phyloP scores from a whole-genome alignment of 2,113 vertebrate genomes.

The Esox niger region DNA sequence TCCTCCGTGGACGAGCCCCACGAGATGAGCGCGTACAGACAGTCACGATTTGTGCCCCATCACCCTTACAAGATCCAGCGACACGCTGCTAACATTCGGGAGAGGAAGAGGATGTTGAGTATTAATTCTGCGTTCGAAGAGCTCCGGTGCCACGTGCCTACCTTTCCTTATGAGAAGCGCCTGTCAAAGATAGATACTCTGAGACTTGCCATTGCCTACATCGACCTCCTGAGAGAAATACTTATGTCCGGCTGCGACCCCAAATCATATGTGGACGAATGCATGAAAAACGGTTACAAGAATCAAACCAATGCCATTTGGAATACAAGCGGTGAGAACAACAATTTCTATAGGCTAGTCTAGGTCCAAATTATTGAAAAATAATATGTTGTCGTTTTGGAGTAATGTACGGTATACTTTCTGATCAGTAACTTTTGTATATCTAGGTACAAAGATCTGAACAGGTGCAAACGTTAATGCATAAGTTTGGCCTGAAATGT shows the following conservation, averaged over 20 bases:
- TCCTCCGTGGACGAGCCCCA: slow-evolving; percentile 57
- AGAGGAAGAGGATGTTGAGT: slow-evolving; percentile 77
- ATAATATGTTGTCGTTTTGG: no score
- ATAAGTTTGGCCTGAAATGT: no score
- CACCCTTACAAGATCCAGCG: slow-evolving; percentile 72
- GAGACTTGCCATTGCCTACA: slow-evolving; percentile 76
- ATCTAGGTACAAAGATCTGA: no score
- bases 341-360: neutral
- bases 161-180: slow-evolving; percentile 78
- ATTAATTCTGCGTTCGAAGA: slow-evolving; percentile 76
- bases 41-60: slow-evolving; percentile 16
- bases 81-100: slow-evolving; percentile 76
- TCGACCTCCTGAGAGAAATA: slow-evolving; percentile 77
- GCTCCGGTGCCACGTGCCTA: slow-evolving; percentile 74
- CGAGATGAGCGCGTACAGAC: slow-evolving; percentile 30
- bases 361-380: neutral
- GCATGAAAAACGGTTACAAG: slow-evolving; percentile 71
- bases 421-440: no score
- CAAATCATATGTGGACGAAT: slow-evolving; percentile 72
- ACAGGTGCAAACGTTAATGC: no score
- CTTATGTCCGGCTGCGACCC: slow-evolving; percentile 75
- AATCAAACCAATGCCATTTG: slow-evolving; percentile 70
- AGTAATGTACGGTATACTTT: no score
- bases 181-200: slow-evolving; percentile 82
- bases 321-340: slow-evolving; percentile 78